Evolutionary conservation across 1,140 invertebrate genomes (phyloP), one percentile per base, ranked within the genome.

Genomic region (Dendrolimus kikuchii): DNA sequence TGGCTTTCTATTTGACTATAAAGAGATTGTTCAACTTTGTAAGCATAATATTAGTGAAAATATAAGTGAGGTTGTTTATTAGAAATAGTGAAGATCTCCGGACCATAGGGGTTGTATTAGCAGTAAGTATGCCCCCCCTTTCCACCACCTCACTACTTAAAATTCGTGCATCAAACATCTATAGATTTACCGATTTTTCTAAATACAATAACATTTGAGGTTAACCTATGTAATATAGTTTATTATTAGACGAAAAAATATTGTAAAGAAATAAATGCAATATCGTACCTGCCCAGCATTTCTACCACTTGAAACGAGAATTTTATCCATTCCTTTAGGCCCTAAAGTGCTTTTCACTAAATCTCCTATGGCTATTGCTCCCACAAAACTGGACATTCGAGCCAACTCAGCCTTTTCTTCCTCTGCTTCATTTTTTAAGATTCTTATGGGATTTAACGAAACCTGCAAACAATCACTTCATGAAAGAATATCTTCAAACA

Each of bases 311-410:
- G 95, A 92, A n/a, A 98, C 92, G 6, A 99, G 88, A 71, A 99
- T 99, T 90, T 99, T 99, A 83, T 99, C 98, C 99, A 99, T 99
- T 77, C 99, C 98, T 89, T 99, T 99, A 8, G 99, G 99, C 9
- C 99, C 99, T 7, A 99, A 89, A 7, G 99, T 99, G 56, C 95
- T 98, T 84, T 99, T 99, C 0, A 99, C 95, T 47, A 99, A 89
- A 88, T 99, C 99, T 9, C 98, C 99, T 75, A 99, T 98, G 5
- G 98, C 97, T 76, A 99, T 99, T 36, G 98, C 98, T 45, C 98
- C 98, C 67, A 99, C 94, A 83, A 99, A 99, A 70, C 96, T 96
- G 42, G 97, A 99, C 86, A 99, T 87, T 51, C 97, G 92, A 63
- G 97, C 97, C 71, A 94, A 94, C 89, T 99, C 98, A 38, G 95